Evolutionary conservation across 2,888 invertebrate genomes (phyloP).

Genomic region (Parnassius apollo): DNA sequence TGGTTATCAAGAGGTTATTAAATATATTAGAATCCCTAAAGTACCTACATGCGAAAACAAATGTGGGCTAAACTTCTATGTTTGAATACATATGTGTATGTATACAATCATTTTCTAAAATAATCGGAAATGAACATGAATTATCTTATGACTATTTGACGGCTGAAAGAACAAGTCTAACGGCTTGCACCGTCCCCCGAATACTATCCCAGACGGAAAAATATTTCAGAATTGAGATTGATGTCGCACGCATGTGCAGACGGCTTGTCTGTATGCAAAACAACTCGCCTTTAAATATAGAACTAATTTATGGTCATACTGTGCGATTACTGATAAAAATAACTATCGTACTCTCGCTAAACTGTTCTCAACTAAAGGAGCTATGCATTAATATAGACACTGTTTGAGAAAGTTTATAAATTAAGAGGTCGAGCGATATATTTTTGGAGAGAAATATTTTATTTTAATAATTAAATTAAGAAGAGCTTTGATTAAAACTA

Average conservation of each 20-base stretch:
- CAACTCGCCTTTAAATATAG: conserved; percentile 76
- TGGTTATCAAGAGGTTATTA: too few species aligned
- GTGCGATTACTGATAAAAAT: conserved; percentile 78
- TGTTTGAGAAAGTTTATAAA: too few species aligned
- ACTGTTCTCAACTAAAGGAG: conserved; percentile 59
- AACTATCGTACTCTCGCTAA: conserved; percentile 62
- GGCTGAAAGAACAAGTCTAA: conserved; percentile 19
- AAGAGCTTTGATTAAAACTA: too few species aligned
- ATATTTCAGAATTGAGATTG: conserved; percentile 80
- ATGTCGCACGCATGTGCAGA: conserved; percentile 80
- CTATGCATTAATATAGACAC: conserved; percentile 16
- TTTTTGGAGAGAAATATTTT: too few species aligned
- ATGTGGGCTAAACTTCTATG: too few species aligned
- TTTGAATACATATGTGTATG: too few species aligned
- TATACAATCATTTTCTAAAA: conserved; percentile 18
- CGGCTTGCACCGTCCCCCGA: conserved; percentile 31
- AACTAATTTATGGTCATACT: conserved; percentile 80
- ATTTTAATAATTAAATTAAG: too few species aligned
- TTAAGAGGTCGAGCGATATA: too few species aligned
- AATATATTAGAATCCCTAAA: too few species aligned
- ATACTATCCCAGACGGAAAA: conserved; percentile 64
- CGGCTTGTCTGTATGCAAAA: conserved; percentile 77
- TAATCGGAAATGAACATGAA: conserved; percentile 14
- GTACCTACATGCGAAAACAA: too few species aligned
- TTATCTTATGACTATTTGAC: conserved; percentile 18